Evolutionary conservation across 2,888 invertebrate species (phyloP).

Genomic region (Protula sp.): DNA sequence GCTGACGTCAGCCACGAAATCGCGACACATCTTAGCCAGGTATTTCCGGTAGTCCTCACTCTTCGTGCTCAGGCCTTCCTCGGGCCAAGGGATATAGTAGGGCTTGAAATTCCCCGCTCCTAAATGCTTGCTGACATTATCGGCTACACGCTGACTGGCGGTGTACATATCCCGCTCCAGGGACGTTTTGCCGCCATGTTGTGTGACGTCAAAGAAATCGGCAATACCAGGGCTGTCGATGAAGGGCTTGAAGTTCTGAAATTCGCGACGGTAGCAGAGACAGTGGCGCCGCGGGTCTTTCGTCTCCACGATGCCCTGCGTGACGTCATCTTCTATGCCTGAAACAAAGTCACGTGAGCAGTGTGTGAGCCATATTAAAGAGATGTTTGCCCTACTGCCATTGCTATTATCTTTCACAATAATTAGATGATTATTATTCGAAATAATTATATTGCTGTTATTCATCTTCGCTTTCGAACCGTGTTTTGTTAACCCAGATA

Average conservation of each 20-base stretch:
- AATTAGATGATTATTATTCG: too few relatives aligned
- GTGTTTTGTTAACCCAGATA: too few relatives aligned
- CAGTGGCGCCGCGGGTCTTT: constrained; percentile 16
- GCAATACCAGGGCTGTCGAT: not conserved
- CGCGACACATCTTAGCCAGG: constrained; percentile 11
- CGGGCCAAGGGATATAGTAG: constrained; percentile 16
- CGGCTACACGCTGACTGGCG: not conserved
- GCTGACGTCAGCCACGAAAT: constrained; percentile 16
- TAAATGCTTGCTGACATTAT: constrained; percentile 9
- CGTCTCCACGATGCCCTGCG: constrained; percentile 9
- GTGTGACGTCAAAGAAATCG: not conserved
- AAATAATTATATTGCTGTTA: not conserved
- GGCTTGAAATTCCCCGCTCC: constrained; percentile 10
- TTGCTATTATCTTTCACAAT: too few relatives aligned
- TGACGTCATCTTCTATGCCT: constrained; percentile 20
- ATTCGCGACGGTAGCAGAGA: constrained; percentile 17
- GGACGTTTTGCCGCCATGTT: not conserved
- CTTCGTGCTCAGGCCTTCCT: not conserved
- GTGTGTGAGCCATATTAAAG: too few relatives aligned
- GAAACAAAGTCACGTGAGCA: too few relatives aligned
- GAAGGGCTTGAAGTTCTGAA: constrained; percentile 9
- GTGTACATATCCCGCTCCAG: not conserved
- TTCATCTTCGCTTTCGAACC: not conserved
- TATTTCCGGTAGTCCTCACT: constrained; percentile 11
- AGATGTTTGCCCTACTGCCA: too few relatives aligned